Conservation (phyloP, 2,888 invertebrate genomes). For the Pilophorus perplexus region DNA sequence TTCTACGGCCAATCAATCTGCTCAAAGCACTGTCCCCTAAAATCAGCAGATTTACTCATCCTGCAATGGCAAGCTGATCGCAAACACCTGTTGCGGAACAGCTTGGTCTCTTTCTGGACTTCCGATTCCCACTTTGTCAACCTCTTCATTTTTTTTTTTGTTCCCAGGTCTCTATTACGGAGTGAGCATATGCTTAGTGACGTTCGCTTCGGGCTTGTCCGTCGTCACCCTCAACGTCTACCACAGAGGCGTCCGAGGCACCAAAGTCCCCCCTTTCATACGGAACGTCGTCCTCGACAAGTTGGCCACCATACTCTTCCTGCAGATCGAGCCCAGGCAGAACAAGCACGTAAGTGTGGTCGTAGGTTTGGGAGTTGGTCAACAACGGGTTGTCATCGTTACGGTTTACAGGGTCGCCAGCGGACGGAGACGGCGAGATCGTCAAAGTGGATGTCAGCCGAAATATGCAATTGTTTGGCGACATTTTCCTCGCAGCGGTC, state of each 20-base stretch:
- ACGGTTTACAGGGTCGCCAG: conserved; percentile 27
- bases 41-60: too few species aligned
- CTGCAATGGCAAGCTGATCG: too few species aligned
- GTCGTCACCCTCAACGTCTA: conserved; percentile 83
- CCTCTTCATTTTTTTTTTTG: not conserved
- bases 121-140: too few species aligned
- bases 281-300: conserved; percentile 71
- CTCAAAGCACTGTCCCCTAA: too few species aligned
- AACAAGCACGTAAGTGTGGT: conserved; percentile 51
- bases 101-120: too few species aligned
- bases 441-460: conserved; percentile 46
- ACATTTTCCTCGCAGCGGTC: conserved; percentile 43
- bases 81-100: too few species aligned
- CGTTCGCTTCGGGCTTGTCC: conserved; percentile 75
- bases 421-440: conserved; percentile 37
- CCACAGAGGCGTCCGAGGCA: conserved; percentile 77
- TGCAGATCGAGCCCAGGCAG: conserved; percentile 62
- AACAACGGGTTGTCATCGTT: too few species aligned
- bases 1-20: too few species aligned
- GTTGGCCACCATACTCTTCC: conserved; percentile 69
- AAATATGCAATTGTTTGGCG: conserved; percentile 43
- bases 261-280: conserved; percentile 69
- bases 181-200: conserved; percentile 76
- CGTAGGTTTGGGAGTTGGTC: too few species aligned
- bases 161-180: conserved; percentile 73